Conservation (phyloP, 2,113 vertebrate genomes). For the Larimichthys polyactis region DNA sequence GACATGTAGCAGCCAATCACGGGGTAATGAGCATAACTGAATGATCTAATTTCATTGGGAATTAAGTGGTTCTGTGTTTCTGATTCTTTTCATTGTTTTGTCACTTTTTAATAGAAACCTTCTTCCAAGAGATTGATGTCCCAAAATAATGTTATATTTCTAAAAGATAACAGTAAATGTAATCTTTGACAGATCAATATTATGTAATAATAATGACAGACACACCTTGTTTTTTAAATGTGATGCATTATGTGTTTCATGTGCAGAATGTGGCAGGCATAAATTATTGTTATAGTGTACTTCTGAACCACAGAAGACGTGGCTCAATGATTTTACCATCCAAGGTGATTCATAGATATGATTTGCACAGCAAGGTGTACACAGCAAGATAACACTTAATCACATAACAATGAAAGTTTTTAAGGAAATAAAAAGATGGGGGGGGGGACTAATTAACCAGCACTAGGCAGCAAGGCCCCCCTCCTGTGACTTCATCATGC, state of each 20-base stretch:
- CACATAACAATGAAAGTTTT: neutral
- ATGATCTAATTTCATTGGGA: constrained; percentile 23
- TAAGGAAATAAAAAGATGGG: neutral
- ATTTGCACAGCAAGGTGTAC: constrained; percentile 15
- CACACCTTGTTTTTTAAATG: neutral
- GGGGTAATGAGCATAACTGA: constrained; percentile 44
- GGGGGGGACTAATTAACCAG: neutral
- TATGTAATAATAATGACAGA: neutral
- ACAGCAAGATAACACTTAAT: neutral
- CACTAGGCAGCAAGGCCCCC: neutral
- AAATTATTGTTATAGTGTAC: neutral
- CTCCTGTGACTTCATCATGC: constrained; percentile 8
- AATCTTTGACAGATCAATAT: neutral
- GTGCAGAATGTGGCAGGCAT: neutral
- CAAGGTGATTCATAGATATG: neutral
- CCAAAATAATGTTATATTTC: neutral
- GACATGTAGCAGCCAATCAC: constrained; percentile 20
- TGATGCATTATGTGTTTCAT: neutral
- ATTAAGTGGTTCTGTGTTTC: neutral
- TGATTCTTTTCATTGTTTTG: neutral
- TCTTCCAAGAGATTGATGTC: neutral
- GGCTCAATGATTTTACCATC: neutral
- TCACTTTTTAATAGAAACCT: neutral
- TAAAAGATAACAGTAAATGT: neutral
- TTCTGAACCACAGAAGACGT: neutral